Conservation (phyloP, 1,140 invertebrate genomes). For the Telenomus remus region DNA sequence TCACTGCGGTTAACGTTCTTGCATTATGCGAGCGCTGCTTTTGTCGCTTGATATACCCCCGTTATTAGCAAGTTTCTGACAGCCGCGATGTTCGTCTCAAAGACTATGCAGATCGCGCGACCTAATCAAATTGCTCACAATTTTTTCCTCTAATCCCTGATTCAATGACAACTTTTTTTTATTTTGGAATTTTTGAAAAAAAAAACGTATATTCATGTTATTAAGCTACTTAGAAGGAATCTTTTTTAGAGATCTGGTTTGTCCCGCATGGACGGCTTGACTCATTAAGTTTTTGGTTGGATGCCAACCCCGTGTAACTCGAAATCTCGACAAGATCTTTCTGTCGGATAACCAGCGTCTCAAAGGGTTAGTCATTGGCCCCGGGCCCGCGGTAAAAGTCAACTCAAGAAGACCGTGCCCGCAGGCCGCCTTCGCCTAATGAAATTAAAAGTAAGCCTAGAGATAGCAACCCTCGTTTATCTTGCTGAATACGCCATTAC, state of each 20-base stretch:
- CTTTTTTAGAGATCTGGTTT: slow-evolving; percentile 16
- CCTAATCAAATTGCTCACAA: too few species aligned
- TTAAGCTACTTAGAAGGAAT: too few species aligned
- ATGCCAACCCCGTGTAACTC: slow-evolving; percentile 61
- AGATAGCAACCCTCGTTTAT: slow-evolving; percentile 65
- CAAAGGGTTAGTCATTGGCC: slow-evolving; percentile 68
- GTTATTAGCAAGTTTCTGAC: slow-evolving; percentile 50
- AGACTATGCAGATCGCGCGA: background rate
- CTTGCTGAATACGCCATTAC: slow-evolving; percentile 64
- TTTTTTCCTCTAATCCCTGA: too few species aligned
- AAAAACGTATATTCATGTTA: too few species aligned
- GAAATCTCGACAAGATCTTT: slow-evolving; percentile 59
- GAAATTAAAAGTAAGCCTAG: slow-evolving; percentile 71
- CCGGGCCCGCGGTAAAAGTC: slow-evolving; percentile 53
- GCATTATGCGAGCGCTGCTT: slow-evolving; percentile 43
- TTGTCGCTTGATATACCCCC: slow-evolving; percentile 33
- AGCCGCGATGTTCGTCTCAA: slow-evolving; percentile 13
- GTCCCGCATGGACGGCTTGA: slow-evolving; percentile 44
- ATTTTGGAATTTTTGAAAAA: too few species aligned
- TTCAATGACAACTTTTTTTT: too few species aligned
- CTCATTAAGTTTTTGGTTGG: slow-evolving; percentile 70
- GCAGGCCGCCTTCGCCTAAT: slow-evolving; percentile 63
- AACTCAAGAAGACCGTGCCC: slow-evolving; percentile 54
- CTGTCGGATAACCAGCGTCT: slow-evolving; percentile 60
- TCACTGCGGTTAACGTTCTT: slow-evolving; percentile 33